phyloP scores from a whole-genome alignment of 2,797 vertebrate genomes.

The Pangasius macronema region DNA sequence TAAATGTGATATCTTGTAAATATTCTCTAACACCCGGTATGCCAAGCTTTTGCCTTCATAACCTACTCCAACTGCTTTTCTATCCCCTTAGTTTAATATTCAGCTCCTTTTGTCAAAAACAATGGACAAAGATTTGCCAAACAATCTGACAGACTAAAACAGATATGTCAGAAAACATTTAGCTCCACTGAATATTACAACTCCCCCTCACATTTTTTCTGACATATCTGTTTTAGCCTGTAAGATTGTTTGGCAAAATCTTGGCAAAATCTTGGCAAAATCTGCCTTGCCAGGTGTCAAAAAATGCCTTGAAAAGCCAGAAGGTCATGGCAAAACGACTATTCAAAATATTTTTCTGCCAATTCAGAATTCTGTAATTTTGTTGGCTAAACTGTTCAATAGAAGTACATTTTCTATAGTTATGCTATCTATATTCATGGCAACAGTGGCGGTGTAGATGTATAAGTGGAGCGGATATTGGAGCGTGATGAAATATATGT shows the following conservation, averaged over 20 bases:
- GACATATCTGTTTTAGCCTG: not conserved
- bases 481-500: not conserved
- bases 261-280: not conserved
- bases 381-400: not conserved
- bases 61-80: not conserved
- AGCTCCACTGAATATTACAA: not conserved
- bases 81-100: not conserved
- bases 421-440: not conserved
- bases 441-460: not conserved
- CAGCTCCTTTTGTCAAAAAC: not conserved
- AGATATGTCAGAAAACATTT: constrained; percentile 14
- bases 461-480: not conserved
- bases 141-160: not conserved
- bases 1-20: not conserved
- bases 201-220: not conserved
- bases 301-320: not conserved
- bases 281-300: not conserved
- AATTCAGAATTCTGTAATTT: not conserved
- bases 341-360: not conserved
- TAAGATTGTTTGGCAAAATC: not conserved
- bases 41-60: not conserved
- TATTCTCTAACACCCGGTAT: not conserved
- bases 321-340: not conserved
- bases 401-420: not conserved
- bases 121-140: not conserved